These are phyloP conservation scores for Drosophila parvula DNA, from an alignment of 1,140 invertebrate species.

Conservation along the genomic window DNA sequence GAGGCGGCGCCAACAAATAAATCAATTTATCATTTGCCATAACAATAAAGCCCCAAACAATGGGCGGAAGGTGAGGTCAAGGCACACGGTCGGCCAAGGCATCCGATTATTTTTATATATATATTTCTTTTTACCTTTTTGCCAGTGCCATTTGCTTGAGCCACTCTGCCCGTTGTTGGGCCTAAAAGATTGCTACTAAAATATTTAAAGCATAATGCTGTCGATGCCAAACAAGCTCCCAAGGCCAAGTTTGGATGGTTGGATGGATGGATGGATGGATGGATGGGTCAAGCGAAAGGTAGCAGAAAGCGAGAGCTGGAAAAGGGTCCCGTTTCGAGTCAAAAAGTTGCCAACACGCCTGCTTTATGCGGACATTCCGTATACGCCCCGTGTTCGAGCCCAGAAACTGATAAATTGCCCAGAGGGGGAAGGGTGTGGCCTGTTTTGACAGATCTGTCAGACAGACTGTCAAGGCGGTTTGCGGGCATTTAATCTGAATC, in stretches of 20 bases:
- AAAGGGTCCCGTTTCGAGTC: slow-evolving; percentile 5
- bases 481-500: slow-evolving; percentile 44
- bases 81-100: slow-evolving; percentile 32
- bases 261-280: slow-evolving; percentile 10
- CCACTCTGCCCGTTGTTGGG: slow-evolving; percentile 18
- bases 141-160: neutral
- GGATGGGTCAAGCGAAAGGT: slow-evolving; percentile 33
- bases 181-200: slow-evolving; percentile 62
- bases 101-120: slow-evolving; percentile 53
- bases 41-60: slow-evolving; percentile 60
- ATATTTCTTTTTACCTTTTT: slow-evolving; percentile 19
- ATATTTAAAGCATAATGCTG: slow-evolving; percentile 69
- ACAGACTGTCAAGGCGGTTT: slow-evolving; percentile 50
- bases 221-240: slow-evolving; percentile 31
- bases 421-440: neutral
- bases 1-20: slow-evolving; percentile 52
- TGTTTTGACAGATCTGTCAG: slow-evolving; percentile 32
- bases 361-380: slow-evolving; percentile 5
- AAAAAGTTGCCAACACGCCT: slow-evolving; percentile 24
- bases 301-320: slow-evolving; percentile 4
- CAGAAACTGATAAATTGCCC: slow-evolving; percentile 11
- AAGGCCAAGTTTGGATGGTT: slow-evolving; percentile 12
- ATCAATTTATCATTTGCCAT: slow-evolving; percentile 79
- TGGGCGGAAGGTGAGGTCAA: slow-evolving; percentile 38
- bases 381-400: neutral